phyloP scores from a whole-genome alignment of 2,888 invertebrate genomes.

The Philopedon plagiatum region DNA sequence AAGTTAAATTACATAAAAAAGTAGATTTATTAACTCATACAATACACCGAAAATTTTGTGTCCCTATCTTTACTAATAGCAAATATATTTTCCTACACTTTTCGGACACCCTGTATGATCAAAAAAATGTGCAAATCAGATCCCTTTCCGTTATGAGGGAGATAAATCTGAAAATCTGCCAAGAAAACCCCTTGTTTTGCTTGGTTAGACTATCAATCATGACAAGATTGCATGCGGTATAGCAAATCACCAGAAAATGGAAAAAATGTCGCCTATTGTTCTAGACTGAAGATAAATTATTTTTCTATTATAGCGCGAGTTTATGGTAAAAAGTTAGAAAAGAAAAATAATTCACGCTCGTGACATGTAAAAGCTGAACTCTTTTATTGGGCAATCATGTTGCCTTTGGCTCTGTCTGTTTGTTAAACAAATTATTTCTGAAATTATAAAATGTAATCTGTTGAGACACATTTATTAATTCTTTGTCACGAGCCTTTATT shows the following conservation, averaged over 20 bases:
- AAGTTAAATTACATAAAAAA: too few species aligned
- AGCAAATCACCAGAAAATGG: background rate
- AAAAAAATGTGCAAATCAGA: background rate
- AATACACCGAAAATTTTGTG: too few species aligned
- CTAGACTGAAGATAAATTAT: background rate
- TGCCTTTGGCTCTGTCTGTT: too few species aligned
- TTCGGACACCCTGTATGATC: background rate
- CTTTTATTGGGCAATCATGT: too few species aligned
- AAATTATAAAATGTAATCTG: too few species aligned
- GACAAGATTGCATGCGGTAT: background rate
- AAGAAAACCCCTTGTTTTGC: background rate
- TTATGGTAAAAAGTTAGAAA: background rate
- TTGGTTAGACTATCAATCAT: background rate
- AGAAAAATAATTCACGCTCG: background rate
- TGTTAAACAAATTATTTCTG: too few species aligned
- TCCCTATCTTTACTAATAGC: too few species aligned
- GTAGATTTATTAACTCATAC: too few species aligned
- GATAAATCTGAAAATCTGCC: background rate
- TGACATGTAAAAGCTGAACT: too few species aligned
- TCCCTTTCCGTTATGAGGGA: background rate
- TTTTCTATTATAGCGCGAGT: background rate
- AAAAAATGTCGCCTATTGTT: slow-evolving; percentile 4
- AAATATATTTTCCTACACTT: too few species aligned
- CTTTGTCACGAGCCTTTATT: too few species aligned
- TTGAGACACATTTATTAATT: too few species aligned